Percentiles rank a stretch among this genome's conserved stretches.
Conservation (phyloP, 2,888 invertebrate genomes). For the Ligdia adustata region DNA sequence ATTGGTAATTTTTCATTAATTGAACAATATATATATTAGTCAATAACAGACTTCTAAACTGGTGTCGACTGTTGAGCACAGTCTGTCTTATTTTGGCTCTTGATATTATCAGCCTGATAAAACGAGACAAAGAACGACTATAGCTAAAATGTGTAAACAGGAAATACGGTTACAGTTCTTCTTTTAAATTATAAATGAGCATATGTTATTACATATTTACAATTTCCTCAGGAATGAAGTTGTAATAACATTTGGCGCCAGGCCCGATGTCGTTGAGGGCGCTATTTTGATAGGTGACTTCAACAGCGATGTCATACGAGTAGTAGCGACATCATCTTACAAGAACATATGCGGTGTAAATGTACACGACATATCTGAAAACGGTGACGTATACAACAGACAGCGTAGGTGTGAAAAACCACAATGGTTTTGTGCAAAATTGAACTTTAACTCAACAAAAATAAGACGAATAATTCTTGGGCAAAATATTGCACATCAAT, state of each 20-base stretch:
- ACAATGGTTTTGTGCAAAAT: slow-evolving; percentile 2
- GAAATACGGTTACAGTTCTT: no score
- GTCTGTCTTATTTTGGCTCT: no score
- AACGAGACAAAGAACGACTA: no score
- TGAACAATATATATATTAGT: no score
- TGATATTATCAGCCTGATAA: no score
- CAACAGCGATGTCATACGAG: slow-evolving; percentile 15
- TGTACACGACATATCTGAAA: slow-evolving; percentile 15
- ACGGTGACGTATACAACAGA: slow-evolving; percentile 19
- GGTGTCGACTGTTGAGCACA: no score
- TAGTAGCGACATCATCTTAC: slow-evolving; percentile 9
- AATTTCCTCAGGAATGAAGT: neutral
- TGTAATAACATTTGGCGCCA: slow-evolving; percentile 13
- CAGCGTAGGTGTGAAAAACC: slow-evolving; percentile 44
- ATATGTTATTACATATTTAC: no score
- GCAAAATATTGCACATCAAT: slow-evolving; percentile 32
- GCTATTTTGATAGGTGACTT: slow-evolving; percentile 21
- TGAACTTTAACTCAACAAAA: slow-evolving; percentile 1
- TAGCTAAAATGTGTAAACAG: no score
- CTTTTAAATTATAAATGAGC: no score
- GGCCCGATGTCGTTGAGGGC: slow-evolving; percentile 1
- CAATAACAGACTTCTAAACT: no score
- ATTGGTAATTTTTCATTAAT: no score
- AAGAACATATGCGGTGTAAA: slow-evolving; percentile 16
- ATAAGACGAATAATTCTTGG: slow-evolving; percentile 3